Evolutionary conservation across 2,888 invertebrate genomes (phyloP).

Genomic region (Drosophila fulvimacula): DNA sequence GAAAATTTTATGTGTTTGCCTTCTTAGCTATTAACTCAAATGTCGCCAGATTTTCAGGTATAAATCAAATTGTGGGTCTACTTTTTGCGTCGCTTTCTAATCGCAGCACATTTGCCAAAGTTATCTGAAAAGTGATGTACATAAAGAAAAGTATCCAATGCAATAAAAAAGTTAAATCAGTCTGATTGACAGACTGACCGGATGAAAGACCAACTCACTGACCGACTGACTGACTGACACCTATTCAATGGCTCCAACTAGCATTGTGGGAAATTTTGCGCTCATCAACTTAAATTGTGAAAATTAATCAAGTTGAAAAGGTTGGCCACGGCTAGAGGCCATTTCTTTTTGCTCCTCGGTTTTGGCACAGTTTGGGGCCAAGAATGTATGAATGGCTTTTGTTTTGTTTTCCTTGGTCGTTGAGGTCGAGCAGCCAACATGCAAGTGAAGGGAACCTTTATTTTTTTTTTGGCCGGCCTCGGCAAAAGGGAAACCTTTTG

Average conservation of each 20-base stretch:
- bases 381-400: constrained; percentile 38
- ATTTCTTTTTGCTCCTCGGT: constrained; percentile 10
- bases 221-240: constrained; percentile 18
- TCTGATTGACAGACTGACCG: neutral
- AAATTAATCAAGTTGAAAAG: constrained; percentile 82
- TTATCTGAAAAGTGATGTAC: constrained; percentile 50
- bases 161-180: constrained; percentile 54
- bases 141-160: constrained; percentile 26
- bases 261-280: constrained; percentile 45
- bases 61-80: constrained; percentile 65
- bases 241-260: constrained; percentile 17
- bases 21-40: constrained; percentile 26
- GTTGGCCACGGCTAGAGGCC: constrained; percentile 43
- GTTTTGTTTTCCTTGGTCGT: constrained; percentile 58
- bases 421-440: constrained; percentile 65
- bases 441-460: constrained; percentile 58
- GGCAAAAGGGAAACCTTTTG: constrained; percentile 63
- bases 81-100: constrained; percentile 48
- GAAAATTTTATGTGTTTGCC: constrained; percentile 10
- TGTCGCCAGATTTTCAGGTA: constrained; percentile 60
- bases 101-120: constrained; percentile 70
- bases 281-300: constrained; percentile 77
- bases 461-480: constrained; percentile 31
- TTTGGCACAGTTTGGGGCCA: constrained; percentile 40
- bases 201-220: neutral